Evolutionary conservation across 2,888 invertebrate genomes (phyloP), one percentile per base, ranked within the genome.

Genomic region (Brachypalpus laphriformis): DNA sequence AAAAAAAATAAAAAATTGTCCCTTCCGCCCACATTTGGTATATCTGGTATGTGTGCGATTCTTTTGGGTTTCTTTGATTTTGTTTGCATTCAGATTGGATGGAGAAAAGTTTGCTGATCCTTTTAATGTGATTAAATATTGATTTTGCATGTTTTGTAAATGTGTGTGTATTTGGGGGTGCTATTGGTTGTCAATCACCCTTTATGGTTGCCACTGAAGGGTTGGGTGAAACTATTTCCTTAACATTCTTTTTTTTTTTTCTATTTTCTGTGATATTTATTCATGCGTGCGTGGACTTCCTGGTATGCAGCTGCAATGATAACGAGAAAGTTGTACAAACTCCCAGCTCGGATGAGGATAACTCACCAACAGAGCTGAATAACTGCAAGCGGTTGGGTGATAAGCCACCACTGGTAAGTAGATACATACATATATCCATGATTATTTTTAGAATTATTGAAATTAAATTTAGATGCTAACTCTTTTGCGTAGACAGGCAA

Each of bases 321-420:
- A 91, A 91, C 87, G 90, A 89, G 75, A 91, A 91, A 87, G 90
- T 90, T 87, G 88, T 89, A 56, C 90, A 87, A 87, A 89, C 89
- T 31, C 91, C 89, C 91, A 95, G 95, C 89, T 96, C 96, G 88
- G 96, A 97, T 91, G 97, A 96, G 92, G 96, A 96, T 89, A 96
- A 96, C 92, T 97, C 97, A 2, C 97, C 97, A 49, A 96, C 96
- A 57, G 97, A 97, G 92, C 93, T 96, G 89, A 96, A 96, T 93
- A 96, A 96, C 89, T 97, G 96, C 93, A 95, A 96, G 90, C 93
- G 96, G 87, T 93, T 96, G 89, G 93, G 94, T 82, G 96, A 97
- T 90, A 95, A 96, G 89, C 96, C 96, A 66, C 96, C 96, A 47
- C 93, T 97, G 89, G 91, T 91, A 77, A 89, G 91, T 90, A 28